Percentiles rank a stretch among this genome's conserved stretches.
These are phyloP conservation scores for Apis florea DNA, from an alignment of 1,140 invertebrate genomes.

Conservation along the genomic window DNA sequence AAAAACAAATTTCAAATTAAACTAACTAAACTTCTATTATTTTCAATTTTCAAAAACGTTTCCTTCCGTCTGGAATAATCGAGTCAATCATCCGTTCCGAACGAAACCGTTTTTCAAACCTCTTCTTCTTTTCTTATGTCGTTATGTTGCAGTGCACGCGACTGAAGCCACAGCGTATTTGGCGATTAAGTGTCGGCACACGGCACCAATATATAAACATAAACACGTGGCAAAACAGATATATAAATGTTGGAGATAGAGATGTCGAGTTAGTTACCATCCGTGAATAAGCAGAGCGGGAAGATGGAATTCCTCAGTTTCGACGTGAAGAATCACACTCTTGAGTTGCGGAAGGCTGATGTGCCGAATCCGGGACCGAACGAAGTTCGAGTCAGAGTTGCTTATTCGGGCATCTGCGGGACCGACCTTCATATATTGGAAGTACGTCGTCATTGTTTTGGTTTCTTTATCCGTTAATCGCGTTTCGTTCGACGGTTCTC, in stretches of 20 bases:
- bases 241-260: conserved; percentile 40
- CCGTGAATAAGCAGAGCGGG: too few species aligned
- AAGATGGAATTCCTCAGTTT: conserved; percentile 84
- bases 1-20: too few species aligned
- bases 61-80: too few species aligned
- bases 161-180: neutral
- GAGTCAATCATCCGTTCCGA: too few species aligned
- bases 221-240: conserved; percentile 12
- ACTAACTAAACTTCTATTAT: too few species aligned
- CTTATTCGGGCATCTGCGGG: conserved; percentile 88
- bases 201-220: conserved; percentile 39
- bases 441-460: conserved; percentile 73
- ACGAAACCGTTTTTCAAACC: neutral
- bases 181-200: conserved; percentile 28
- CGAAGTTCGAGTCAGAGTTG: conserved; percentile 84
- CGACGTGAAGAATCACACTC: conserved; percentile 76
- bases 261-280: neutral
- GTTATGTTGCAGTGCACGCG: too few species aligned
- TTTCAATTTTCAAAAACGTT: too few species aligned
- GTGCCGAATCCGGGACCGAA: conserved; percentile 79
- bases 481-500: too few species aligned
- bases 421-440: conserved; percentile 90
- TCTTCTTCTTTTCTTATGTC: too few species aligned
- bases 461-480: neutral
- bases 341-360: conserved; percentile 79